phyloP scores from a whole-genome alignment of 2,797 vertebrate genomes.

The Onychomys leucogaster region DNA sequence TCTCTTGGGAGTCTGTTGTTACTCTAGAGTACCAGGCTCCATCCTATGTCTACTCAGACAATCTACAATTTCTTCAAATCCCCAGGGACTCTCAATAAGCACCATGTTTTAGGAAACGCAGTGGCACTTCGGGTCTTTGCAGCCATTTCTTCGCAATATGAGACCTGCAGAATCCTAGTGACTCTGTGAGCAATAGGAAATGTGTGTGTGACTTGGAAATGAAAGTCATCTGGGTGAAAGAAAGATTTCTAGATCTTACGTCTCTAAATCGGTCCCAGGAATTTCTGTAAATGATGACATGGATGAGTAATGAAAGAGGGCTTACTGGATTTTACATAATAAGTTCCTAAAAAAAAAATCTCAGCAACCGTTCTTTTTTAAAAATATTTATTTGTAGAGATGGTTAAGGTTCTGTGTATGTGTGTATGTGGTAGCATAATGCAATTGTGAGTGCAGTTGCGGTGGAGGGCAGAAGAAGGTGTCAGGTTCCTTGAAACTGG shows the following conservation, averaged over 20 bases:
- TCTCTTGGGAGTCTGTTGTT: slow-evolving; percentile 7
- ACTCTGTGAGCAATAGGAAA: neutral
- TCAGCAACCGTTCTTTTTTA: neutral
- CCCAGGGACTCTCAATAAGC: neutral
- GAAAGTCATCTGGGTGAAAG: neutral
- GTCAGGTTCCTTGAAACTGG: neutral
- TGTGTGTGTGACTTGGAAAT: neutral
- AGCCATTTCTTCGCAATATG: slow-evolving; percentile 24
- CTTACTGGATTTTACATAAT: neutral
- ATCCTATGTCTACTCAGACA: neutral
- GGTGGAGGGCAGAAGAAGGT: neutral
- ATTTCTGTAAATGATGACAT: neutral
- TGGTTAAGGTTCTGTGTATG: neutral
- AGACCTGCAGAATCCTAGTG: neutral
- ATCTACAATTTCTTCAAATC: slow-evolving; percentile 58
- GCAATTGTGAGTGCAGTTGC: neutral
- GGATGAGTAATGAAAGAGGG: neutral
- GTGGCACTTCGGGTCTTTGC: neutral
- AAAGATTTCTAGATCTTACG: neutral
- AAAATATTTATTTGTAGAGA: neutral
- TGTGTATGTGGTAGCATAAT: neutral
- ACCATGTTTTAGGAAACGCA: neutral
- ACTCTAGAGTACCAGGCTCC: neutral
- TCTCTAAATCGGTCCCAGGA: neutral
- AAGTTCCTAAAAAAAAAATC: neutral